Percentiles rank a stretch among this genome's conserved stretches.
These are phyloP conservation scores for Stenodera caucasica DNA, from an alignment of 2,888 invertebrate genomes.

Conservation along the genomic window DNA sequence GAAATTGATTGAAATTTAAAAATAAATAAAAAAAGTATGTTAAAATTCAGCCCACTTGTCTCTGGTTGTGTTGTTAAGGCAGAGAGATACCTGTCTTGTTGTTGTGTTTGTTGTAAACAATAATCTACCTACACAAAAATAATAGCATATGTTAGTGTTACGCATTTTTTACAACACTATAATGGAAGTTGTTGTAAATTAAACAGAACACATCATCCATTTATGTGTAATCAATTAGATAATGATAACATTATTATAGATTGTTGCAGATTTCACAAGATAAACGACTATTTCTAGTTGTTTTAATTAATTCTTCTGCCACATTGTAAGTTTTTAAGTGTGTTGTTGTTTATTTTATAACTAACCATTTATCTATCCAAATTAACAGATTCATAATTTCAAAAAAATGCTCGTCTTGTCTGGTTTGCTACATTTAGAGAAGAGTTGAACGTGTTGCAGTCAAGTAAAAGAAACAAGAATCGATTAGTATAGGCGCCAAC, in stretches of 20 bases:
- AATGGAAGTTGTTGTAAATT: constrained; percentile 12
- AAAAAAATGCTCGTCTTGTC: neutral
- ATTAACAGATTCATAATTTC: constrained; percentile 5
- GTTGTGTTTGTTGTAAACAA: constrained; percentile 18
- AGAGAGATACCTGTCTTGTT: constrained; percentile 20
- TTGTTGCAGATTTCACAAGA: constrained; percentile 6
- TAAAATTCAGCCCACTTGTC: constrained; percentile 15
- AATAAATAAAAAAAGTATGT: neutral
- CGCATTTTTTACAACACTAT: constrained; percentile 19
- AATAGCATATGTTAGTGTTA: constrained; percentile 25
- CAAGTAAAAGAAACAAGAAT: neutral
- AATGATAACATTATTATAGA: constrained; percentile 3
- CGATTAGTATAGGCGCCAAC: neutral
- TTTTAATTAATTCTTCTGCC: constrained; percentile 18
- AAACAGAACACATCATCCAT: constrained; percentile 13
- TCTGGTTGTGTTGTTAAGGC: constrained; percentile 14
- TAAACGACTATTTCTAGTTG: constrained; percentile 13
- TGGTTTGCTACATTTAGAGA: neutral
- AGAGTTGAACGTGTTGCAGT: neutral
- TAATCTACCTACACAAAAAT: constrained; percentile 22
- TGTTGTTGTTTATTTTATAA: too few species aligned
- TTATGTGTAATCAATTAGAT: constrained; percentile 14
- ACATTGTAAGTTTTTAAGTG: too few species aligned
- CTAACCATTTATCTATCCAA: neutral
- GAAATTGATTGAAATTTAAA: neutral